These are phyloP conservation scores for Pecten maximus DNA, from an alignment of 2,888 invertebrate genomes.

Conservation along the genomic window DNA sequence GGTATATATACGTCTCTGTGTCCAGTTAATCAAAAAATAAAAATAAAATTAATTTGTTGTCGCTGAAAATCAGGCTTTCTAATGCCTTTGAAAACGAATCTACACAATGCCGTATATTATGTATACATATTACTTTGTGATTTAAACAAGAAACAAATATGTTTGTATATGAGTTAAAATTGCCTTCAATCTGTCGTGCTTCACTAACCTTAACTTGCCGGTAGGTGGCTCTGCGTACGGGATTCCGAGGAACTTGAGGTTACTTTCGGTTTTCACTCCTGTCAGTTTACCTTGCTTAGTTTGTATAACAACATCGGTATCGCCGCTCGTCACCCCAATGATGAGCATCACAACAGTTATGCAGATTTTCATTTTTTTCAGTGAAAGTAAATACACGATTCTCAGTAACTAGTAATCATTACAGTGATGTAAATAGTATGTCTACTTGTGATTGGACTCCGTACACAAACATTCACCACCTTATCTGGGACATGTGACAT, in stretches of 20 bases:
- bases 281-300: neutral
- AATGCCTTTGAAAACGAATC: too few relatives aligned
- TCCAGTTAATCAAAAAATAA: too few relatives aligned
- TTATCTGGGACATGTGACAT: neutral
- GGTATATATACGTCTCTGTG: too few relatives aligned
- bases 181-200: neutral
- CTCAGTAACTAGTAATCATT: neutral
- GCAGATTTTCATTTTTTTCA: neutral
- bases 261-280: neutral
- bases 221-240: slow-evolving; percentile 74
- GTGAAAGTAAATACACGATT: neutral
- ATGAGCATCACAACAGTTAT: neutral
- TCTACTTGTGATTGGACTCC: neutral
- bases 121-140: too few relatives aligned
- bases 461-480: neutral
- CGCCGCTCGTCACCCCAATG: neutral
- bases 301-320: neutral
- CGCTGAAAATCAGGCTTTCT: too few relatives aligned
- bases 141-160: too few relatives aligned
- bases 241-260: slow-evolving; percentile 64
- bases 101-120: too few relatives aligned
- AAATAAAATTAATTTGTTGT: too few relatives aligned
- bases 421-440: neutral
- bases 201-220: slow-evolving; percentile 62
- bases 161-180: neutral